Evolutionary conservation across 2,888 invertebrate species (phyloP).

Genomic region (Strigamia maritima): DNA sequence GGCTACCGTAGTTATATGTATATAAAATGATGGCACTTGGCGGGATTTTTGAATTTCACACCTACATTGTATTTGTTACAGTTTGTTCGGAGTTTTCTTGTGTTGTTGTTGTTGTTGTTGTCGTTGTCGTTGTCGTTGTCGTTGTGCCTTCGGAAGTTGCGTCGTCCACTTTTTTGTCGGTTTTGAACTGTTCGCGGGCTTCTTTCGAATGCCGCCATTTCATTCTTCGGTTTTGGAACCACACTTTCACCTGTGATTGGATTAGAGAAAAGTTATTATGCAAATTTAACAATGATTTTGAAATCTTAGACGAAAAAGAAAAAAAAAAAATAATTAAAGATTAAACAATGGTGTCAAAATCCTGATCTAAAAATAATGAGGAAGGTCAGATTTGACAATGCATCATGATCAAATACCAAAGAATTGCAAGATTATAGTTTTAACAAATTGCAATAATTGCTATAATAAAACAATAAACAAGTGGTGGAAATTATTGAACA

Average conservation of each 20-base stretch:
- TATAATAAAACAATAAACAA: too few species aligned
- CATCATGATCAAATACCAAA: too few species aligned
- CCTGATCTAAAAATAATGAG: background rate
- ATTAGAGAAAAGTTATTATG: background rate
- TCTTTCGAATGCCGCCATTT: constrained; percentile 69
- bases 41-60: too few species aligned
- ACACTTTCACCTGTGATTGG: constrained; percentile 73
- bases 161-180: background rate
- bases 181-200: constrained; percentile 40
- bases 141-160: background rate
- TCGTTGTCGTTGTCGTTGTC: background rate
- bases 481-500: too few species aligned
- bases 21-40: background rate
- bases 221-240: constrained; percentile 90
- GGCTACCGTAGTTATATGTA: background rate
- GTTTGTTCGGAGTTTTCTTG: background rate
- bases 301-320: too few species aligned
- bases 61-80: too few species aligned
- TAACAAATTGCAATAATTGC: too few species aligned
- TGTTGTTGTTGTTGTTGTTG: background rate
- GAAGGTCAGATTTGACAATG: background rate
- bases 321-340: too few species aligned
- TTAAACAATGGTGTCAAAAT: background rate
- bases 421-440: too few species aligned
- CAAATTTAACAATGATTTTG: background rate